Evolutionary conservation across 1,140 invertebrate genomes (phyloP).

Genomic region (Cydia fagiglandana): DNA sequence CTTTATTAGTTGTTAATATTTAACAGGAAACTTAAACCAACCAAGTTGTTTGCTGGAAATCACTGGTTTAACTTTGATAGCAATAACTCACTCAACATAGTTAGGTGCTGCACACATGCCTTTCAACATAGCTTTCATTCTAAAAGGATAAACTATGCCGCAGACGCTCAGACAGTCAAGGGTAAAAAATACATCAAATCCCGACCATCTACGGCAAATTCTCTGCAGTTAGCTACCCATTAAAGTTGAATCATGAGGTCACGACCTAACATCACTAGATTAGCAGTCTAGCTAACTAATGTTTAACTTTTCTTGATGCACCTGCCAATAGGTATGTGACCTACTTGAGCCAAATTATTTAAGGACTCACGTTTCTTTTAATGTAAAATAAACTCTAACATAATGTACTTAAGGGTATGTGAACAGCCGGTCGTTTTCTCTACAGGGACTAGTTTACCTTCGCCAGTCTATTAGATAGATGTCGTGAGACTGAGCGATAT

Average conservation of each 20-base stretch:
- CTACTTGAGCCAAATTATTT: conserved; percentile 39
- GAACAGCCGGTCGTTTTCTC: conserved; percentile 32
- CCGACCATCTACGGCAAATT: conserved; percentile 24
- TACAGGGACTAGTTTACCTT: conserved; percentile 34
- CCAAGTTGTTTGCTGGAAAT: not conserved
- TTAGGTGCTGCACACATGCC: not conserved
- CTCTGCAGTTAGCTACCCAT: not conserved
- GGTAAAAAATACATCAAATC: conserved; percentile 11
- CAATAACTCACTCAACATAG: conserved; percentile 6
- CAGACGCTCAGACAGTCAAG: conserved; percentile 8
- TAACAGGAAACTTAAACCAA: not conserved
- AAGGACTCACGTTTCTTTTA: not conserved
- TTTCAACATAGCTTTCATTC: conserved; percentile 5
- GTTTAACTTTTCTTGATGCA: conserved; percentile 23
- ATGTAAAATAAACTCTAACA: not conserved
- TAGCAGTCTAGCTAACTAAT: not conserved
- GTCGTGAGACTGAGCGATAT: conserved; percentile 14
- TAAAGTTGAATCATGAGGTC: conserved; percentile 1
- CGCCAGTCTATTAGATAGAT: conserved; percentile 5
- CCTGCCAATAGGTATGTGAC: conserved; percentile 37
- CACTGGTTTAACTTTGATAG: not conserved
- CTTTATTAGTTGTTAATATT: too few relatives aligned
- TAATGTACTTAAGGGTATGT: not conserved
- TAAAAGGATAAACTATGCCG: conserved; percentile 21
- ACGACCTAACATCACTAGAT: not conserved